Conservation (phyloP, 2,797 vertebrate genomes). For the Artibeus jamaicensis region DNA sequence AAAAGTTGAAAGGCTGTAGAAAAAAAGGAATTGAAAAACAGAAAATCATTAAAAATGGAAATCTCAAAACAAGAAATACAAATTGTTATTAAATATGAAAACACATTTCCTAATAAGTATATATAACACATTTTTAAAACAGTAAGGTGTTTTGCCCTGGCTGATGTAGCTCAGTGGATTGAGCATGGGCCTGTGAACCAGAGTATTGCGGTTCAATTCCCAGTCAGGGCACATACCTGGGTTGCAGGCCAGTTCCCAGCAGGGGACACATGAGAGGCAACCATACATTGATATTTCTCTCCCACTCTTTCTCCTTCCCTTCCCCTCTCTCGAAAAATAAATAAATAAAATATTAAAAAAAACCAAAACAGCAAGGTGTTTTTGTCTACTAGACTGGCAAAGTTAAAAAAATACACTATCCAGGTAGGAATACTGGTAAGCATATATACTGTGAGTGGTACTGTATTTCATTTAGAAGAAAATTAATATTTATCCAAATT, state of each 20-base stretch:
- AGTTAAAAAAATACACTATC: not conserved
- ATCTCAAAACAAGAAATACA: slow-evolving; percentile 12
- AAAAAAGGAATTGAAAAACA: slow-evolving; percentile 1
- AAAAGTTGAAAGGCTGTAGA: slow-evolving; percentile 4
- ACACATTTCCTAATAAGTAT: not conserved
- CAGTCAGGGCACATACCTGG: no score
- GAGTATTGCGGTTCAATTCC: no score
- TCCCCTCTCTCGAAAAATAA: no score
- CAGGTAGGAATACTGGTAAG: not conserved
- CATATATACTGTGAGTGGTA: not conserved
- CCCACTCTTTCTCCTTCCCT: no score
- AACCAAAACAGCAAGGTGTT: not conserved
- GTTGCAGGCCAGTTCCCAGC: no score
- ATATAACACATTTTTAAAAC: not conserved
- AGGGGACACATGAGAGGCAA: no score
- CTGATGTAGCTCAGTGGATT: no score
- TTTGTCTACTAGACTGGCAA: not conserved
- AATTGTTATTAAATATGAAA: slow-evolving; percentile 22
- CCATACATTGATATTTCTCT: no score
- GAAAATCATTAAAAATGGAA: not conserved
- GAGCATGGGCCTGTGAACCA: no score
- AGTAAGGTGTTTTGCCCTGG: not conserved
- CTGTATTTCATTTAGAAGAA: not conserved
- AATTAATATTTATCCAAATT: not conserved
- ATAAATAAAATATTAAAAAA: no score